Evolutionary conservation across 2,797 vertebrate genomes (phyloP), one percentile per base, ranked within the genome.

Genomic region (Antennarius maculatus): DNA sequence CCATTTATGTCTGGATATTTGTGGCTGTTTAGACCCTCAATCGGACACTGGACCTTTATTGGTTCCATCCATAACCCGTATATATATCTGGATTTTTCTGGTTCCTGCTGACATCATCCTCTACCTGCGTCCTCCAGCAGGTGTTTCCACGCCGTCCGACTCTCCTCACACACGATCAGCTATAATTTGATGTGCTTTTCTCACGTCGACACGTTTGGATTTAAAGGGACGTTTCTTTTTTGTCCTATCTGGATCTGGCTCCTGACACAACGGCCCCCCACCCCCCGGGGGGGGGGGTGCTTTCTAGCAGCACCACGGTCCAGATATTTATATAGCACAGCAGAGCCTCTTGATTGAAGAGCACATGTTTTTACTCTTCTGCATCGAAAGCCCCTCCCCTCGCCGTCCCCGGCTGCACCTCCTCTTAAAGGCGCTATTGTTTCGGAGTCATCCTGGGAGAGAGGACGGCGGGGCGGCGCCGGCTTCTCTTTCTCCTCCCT

Each of bases 251-350:
- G 84, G 80, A 81, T 54, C 46, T 60, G 48, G 79, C 83, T 81
- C 70, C 79, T 71, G 10, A n/a, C n/a, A n/a, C n/a, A n/a, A 64
- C 71, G 66, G 80, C 79, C 74, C 72, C 62, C n/a, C n/a, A n/a
- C n/a, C n/a, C n/a, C n/a, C n/a, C n/a, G 23, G 23, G 23, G 23
- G 23, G 23, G 23, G 23, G 23, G 54, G 49, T 80, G 81, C 86
- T 90, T 91, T 85, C 83, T 87, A 86, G 67, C 82, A 78, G 66
- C 68, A 23, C 80, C 82, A 84, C 83, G 85, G 76, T 80, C 71
- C 81, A 87, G 90, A 92, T 93, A 91, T 93, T 92, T 92, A 91
- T 91, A 93, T 91, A 91, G 81, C 85, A 74, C 82, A 89, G 83
- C 84, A 76, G 76, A 90, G 80, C 83, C 84, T 83, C 86, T 88